These are phyloP conservation scores for Mus minutoides DNA, from an alignment of 2,797 vertebrate species.

Conservation along the genomic window DNA sequence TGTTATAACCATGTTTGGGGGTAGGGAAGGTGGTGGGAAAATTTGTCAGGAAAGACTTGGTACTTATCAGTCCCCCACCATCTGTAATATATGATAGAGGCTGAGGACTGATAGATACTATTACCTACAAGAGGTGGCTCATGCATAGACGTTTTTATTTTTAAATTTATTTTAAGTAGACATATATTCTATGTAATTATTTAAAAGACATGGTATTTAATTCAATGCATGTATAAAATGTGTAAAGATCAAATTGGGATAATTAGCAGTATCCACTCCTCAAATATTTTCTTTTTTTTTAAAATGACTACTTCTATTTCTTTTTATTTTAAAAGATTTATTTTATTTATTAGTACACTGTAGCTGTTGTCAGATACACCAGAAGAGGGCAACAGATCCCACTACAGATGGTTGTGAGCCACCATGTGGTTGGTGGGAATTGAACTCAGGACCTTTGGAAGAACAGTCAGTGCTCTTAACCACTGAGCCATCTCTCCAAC, in stretches of 20 bases:
- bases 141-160: background rate
- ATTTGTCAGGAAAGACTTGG: background rate
- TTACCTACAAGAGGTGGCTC: background rate
- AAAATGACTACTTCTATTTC: no score
- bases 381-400: no score
- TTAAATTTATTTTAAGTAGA: background rate
- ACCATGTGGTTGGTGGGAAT: no score
- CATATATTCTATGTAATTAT: background rate
- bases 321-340: no score
- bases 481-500: no score
- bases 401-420: no score
- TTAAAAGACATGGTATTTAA: background rate
- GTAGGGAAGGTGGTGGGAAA: background rate
- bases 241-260: background rate
- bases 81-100: conserved; percentile 13
- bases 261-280: background rate
- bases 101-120: background rate
- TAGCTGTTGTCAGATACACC: no score
- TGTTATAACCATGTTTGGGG: background rate
- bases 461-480: no score
- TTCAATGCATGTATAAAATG: background rate
- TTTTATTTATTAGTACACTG: no score
- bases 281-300: background rate
- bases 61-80: background rate
- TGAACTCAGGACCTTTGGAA: no score